Base-by-base conservation (phyloP, 2,797 vertebrate genomes). In the Syndactyla subalaris region DNA sequence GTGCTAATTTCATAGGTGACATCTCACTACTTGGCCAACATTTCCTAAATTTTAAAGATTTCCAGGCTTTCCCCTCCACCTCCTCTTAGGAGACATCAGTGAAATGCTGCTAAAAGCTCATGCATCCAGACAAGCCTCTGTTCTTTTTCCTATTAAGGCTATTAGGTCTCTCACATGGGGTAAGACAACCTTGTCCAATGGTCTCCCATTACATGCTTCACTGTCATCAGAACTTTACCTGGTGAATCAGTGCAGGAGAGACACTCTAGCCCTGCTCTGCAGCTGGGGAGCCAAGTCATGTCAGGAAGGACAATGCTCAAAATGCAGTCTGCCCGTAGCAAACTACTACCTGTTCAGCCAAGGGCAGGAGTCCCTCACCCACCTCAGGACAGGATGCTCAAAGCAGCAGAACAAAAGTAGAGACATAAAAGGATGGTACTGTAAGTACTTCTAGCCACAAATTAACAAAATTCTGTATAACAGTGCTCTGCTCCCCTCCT, bases 41-140 rank as follows among this genome's bases (percentile, higher is more conserved):
- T 54, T 83, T 78, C 46, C 21, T 3, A 80, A 38, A 29, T 77
- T 88, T 54, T 46, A 75, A 73, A 49, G 16, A 32, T 48, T 34
- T 82, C 18, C 45, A 4, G 1, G 15, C 4, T 39, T 4, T 85
- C 5, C 15, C 10, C 21, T 74, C 16, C 1, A 0, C 24, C 23
- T 63, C 22, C 34, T 14, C 12, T 10, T 3, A 65, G 54, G n/a
- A 78, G 59, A 29, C 18, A 45, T 7, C 10, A n/a, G 58, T 5
- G 19, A 29, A 18, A 12, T 3, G 13, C 34, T 81, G 39, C 29
- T 36, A 30, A 73, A 67, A 41, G 61, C 24, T 76, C 13, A 2
- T 7, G 27, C 36, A 4, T 11, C n/a, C 13, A 52, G 45, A n/a
- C 52, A 74, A 58, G 45, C 34, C 48, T 65, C 72, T 68, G 2